A percentile compares a stretch with the other conserved stretches of the same genome.
These are phyloP conservation scores for Turdus rufiventris DNA, from an alignment of 2,113 vertebrate genomes.

Conservation along the genomic window DNA sequence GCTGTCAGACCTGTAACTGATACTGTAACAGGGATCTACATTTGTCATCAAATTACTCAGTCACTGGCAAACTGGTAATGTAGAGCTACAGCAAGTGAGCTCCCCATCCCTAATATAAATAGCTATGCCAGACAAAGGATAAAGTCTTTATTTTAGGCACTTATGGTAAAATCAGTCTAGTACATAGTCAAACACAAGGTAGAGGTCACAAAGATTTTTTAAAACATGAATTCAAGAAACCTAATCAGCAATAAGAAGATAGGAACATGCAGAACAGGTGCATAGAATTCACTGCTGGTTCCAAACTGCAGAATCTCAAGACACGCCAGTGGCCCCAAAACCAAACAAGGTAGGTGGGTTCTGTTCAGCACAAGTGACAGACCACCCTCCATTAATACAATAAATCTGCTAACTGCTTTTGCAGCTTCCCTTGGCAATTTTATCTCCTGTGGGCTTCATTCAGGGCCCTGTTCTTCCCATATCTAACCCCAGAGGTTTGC, in stretches of 20 bases:
- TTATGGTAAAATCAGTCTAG: background rate
- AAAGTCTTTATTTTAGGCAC: background rate
- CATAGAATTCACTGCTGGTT: background rate
- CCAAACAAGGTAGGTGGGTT: background rate
- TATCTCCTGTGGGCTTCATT: background rate
- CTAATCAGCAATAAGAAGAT: background rate
- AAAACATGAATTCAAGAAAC: background rate
- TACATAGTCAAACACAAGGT: background rate
- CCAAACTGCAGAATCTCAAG: background rate
- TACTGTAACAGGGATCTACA: background rate
- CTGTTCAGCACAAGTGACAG: background rate
- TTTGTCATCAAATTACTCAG: background rate
- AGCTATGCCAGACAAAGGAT: background rate
- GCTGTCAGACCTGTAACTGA: background rate
- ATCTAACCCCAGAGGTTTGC: background rate
- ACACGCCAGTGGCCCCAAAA: background rate
- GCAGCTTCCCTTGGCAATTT: background rate
- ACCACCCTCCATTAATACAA: background rate
- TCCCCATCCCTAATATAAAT: background rate
- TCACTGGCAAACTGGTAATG: background rate
- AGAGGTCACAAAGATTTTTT: background rate
- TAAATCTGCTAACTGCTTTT: background rate
- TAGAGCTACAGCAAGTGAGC: background rate
- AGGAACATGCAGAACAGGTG: background rate
- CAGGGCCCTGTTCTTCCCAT: background rate